These are phyloP conservation scores for Polyodon spathula DNA, from an alignment of 2,113 vertebrate genomes.

Conservation along the genomic window DNA sequence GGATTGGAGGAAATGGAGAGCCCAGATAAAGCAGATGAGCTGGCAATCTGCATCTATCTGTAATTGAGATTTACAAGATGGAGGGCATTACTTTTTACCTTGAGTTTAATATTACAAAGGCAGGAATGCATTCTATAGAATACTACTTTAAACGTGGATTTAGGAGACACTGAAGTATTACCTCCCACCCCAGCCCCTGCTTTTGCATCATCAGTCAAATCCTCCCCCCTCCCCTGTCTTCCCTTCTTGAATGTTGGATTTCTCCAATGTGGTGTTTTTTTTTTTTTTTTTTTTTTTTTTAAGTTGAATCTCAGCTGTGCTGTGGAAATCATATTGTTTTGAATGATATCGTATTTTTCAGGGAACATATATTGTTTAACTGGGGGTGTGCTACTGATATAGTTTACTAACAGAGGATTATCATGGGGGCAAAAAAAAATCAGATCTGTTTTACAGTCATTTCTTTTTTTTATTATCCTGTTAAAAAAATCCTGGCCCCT, in stretches of 20 bases:
- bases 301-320: not conserved
- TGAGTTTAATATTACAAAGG: not conserved
- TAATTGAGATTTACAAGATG: constrained; percentile 8
- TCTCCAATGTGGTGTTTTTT: not conserved
- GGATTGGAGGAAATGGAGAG: not conserved
- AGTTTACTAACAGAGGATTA: too few relatives aligned
- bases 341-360: not conserved
- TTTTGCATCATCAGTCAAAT: too few relatives aligned
- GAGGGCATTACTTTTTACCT: constrained; percentile 1
- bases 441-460: too few relatives aligned
- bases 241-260: too few relatives aligned
- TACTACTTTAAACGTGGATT: not conserved
- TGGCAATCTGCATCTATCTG: constrained; percentile 7
- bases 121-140: not conserved
- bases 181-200: too few relatives aligned
- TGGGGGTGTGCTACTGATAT: too few relatives aligned
- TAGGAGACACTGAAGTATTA: too few relatives aligned
- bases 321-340: constrained; percentile 7
- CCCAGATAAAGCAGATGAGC: constrained; percentile 8
- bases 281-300: not conserved
- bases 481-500: too few relatives aligned
- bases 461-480: too few relatives aligned
- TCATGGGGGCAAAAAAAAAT: too few relatives aligned
- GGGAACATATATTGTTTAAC: too few relatives aligned
- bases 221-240: too few relatives aligned